Evolutionary conservation across 2,888 invertebrate species (phyloP).

Genomic region (Drosophila pegasa): DNA sequence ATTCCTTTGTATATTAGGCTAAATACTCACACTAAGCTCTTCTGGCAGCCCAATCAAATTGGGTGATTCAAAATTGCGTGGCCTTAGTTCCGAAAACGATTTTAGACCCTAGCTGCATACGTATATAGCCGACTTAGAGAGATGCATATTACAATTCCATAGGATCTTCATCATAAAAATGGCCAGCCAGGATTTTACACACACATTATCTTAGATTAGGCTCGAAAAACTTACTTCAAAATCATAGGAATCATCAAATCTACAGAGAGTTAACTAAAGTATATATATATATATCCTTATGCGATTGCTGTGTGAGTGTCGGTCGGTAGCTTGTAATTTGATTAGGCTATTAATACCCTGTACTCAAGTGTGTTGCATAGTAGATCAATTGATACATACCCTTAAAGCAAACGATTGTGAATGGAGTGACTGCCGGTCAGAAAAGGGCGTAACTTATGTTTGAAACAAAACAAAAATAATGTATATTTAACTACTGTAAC

Average conservation of each 20-base stretch:
- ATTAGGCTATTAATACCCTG: slow-evolving; percentile 42
- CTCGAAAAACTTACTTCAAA: slow-evolving; percentile 20
- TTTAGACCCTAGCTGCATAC: slow-evolving; percentile 32
- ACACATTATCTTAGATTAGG: slow-evolving; percentile 23
- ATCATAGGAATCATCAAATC: slow-evolving; percentile 21
- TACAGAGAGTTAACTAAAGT: slow-evolving; percentile 18
- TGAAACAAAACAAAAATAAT: slow-evolving; percentile 45
- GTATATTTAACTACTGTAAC: slow-evolving; percentile 63
- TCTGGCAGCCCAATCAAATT: slow-evolving; percentile 61
- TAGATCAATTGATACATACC: slow-evolving; percentile 47
- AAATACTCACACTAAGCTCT: slow-evolving; percentile 63
- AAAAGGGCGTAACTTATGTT: slow-evolving; percentile 69
- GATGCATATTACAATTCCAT: slow-evolving; percentile 51
- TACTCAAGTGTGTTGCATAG: slow-evolving; percentile 33
- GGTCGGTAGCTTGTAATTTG: slow-evolving; percentile 42
- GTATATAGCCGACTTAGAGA: slow-evolving; percentile 19
- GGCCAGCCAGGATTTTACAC: slow-evolving; percentile 15
- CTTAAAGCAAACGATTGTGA: slow-evolving; percentile 59
- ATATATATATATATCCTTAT: slow-evolving; percentile 5
- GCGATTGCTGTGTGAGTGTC: slow-evolving; percentile 32
- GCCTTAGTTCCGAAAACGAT: slow-evolving; percentile 65
- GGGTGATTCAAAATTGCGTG: slow-evolving; percentile 55
- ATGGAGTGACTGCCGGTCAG: slow-evolving; percentile 75
- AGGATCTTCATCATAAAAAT: slow-evolving; percentile 52
- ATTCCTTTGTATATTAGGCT: slow-evolving; percentile 33